Evolutionary conservation across 2,888 invertebrate species (phyloP), one percentile per base, ranked within the genome.

Genomic region (Molanna angustata): DNA sequence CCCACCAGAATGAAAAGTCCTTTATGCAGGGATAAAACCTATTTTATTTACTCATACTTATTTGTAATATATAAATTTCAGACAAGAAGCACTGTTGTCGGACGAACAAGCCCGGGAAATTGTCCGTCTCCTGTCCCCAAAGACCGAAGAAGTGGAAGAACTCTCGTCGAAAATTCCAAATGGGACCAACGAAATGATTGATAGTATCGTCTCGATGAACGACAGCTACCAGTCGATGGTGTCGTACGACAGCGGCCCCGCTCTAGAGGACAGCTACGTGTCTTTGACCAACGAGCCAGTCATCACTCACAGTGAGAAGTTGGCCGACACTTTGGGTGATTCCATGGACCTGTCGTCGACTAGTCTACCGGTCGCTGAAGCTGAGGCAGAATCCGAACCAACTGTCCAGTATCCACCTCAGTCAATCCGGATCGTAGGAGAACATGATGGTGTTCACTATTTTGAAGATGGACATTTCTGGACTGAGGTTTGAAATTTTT

Each of bases 391-490:
- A 32, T 72, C 69, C 58, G 66, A 71, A n/a, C 74, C 73, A 60
- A 69, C 68, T 1, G 72, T 72, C 16, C 70, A 77, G 58, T 88
- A 83, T 69, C 81, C 84, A 56, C 86, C 88, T 51, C 80, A 80
- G 37, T 74, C 83, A 21, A 79, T 86, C 58, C 78, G 83, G 64
- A 83, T 87, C 62, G 80, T 90, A 41, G 85, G 81, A 40, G 79
- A 89, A 59, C 91, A 92, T 67, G 87, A 90, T 64, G 92, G 92
- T 22, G 89, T 93, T 47, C 92, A 93, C 67, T 92, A 91, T 69
- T 90, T 90, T 64, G 91, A 92, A 68, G 94, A 94, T 73, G 94
- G 94, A 49, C 93, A 94, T 71, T 94, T 93, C 70, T 94, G 92
- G 85, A 90, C 93, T 73, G 93, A 94, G 80, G 89, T 74, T n/a